Evolutionary conservation across 1,140 invertebrate genomes (phyloP).

Genomic region (Ladona fulva): DNA sequence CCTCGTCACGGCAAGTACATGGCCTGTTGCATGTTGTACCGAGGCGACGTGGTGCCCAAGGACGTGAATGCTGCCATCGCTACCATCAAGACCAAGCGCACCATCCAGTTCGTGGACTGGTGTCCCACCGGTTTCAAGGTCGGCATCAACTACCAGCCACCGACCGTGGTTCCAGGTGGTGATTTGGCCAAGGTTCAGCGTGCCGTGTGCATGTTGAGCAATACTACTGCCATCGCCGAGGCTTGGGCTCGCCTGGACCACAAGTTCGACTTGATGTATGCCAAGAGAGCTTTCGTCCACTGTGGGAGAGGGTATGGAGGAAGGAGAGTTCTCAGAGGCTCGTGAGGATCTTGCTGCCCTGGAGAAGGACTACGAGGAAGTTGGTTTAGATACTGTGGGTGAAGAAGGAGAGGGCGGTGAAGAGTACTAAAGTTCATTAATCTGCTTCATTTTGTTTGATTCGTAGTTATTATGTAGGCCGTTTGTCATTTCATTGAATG

Average conservation of each 20-base stretch:
- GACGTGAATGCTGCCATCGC: constrained; percentile 49
- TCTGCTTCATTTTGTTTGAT: background rate
- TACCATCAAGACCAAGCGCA: constrained; percentile 45
- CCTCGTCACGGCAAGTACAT: constrained; percentile 39
- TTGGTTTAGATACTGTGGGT: constrained; percentile 50
- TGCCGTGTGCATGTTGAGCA: constrained; percentile 68
- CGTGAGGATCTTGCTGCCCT: constrained; percentile 75
- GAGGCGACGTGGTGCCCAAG: constrained; percentile 41
- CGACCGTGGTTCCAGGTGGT: constrained; percentile 54
- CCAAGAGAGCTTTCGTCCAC: constrained; percentile 74
- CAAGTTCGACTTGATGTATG: constrained; percentile 55
- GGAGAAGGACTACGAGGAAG: constrained; percentile 78
- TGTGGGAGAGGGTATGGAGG: constrained; percentile 82
- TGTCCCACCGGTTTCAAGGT: constrained; percentile 65
- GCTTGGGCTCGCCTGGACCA: constrained; percentile 66
- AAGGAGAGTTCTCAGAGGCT: constrained; percentile 77
- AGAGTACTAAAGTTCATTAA: background rate
- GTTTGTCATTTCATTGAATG: too few relatives aligned
- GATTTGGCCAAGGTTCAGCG: constrained; percentile 48
- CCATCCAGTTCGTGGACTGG: constrained; percentile 59
- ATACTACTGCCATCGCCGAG: constrained; percentile 78
- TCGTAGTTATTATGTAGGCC: too few relatives aligned
- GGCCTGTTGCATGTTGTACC: constrained; percentile 49
- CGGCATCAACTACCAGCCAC: constrained; percentile 77
- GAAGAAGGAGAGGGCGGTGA: background rate